phyloP scores from a whole-genome alignment of 2,113 vertebrate genomes.

The Cryptotis parvus region DNA sequence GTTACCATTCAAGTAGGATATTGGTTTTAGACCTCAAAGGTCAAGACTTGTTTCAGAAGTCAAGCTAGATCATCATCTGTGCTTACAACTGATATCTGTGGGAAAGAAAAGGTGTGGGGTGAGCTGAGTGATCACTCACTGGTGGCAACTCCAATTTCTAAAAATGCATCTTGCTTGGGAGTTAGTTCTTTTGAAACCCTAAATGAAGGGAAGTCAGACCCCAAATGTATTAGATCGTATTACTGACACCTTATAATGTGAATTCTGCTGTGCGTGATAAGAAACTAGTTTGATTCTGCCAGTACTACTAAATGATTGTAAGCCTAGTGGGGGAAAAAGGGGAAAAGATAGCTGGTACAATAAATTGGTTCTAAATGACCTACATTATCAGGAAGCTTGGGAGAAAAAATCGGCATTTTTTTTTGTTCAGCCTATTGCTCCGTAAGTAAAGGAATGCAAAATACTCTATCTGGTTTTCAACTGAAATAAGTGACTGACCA shows the following conservation, averaged over 20 bases:
- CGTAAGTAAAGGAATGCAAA: not conserved
- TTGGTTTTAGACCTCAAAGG: slow-evolving; percentile 81
- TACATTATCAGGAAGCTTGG: not conserved
- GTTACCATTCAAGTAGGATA: slow-evolving; percentile 85
- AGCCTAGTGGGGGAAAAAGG: not conserved
- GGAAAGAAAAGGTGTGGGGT: slow-evolving; percentile 52
- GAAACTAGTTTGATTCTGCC: slow-evolving; percentile 7
- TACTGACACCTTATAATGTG: not conserved
- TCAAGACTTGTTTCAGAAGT: slow-evolving; percentile 79
- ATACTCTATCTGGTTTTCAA: not conserved
- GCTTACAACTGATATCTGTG: slow-evolving; percentile 98
- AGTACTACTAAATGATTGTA: not conserved
- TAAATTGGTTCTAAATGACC: not conserved
- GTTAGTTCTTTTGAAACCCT: not conserved
- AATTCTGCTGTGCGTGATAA: not conserved
- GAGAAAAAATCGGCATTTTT: not conserved
- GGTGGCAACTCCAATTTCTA: not conserved
- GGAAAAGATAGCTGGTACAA: not conserved
- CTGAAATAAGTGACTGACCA: not conserved
- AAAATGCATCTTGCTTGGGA: not conserved
- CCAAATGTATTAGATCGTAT: not conserved
- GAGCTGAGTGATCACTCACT: not conserved
- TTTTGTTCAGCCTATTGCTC: not conserved
- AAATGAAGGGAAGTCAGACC: not conserved
- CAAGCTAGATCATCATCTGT: slow-evolving; percentile 96